Base-by-base conservation (phyloP, 2,797 vertebrate species). In the Leptatherina wallacei region DNA sequence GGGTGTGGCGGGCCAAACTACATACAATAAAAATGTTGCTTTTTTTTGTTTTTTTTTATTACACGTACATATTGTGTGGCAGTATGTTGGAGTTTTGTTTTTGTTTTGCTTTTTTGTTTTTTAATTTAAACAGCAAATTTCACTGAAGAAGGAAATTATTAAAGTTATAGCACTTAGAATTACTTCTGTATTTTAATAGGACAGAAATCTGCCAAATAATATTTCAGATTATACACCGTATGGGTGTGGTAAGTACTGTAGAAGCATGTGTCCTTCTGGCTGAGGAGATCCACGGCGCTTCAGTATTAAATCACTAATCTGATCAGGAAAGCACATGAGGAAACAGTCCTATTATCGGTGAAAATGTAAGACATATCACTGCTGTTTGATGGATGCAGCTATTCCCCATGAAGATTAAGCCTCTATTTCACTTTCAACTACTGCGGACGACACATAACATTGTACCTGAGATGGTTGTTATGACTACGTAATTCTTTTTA, bases 241-340 rank as follows among this genome's bases (percentile, higher is more conserved):
- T 29, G 57, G n/a, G 16, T 63, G 13, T 24, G 61, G 16, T 66
- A 40, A 63, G 64, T 24, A 42, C 47, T 40, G 38, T 55, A 61
- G 11, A 73, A 79, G 71, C 60, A 65, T 64, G 61, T 84, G 73
- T 75, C 61, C 73, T 71, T 22, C 60, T 74, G 58, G 61, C 59
- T 49, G 79, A 85, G 78, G 86, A 82, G 84, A 91, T 89, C 84
- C 85, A 77, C 83, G 82, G 69, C 86, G 85, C 79, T 85, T 89
- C 71, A 88, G 81, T 89, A 89, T 91, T 93, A 89, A 91, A 92
- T 93, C 89, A 87, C 89, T 93, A 93, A 94, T 93, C 89, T 89
- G 85, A 92, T 92, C 88, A 86, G 84, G 84, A 79, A 88, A 81
- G 82, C 88, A 88, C 83, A 87, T 86, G 80, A 91, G 90, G 89